phyloP scores from a whole-genome alignment of 2,113 vertebrate genomes.

The Austrofundulus limnaeus region DNA sequence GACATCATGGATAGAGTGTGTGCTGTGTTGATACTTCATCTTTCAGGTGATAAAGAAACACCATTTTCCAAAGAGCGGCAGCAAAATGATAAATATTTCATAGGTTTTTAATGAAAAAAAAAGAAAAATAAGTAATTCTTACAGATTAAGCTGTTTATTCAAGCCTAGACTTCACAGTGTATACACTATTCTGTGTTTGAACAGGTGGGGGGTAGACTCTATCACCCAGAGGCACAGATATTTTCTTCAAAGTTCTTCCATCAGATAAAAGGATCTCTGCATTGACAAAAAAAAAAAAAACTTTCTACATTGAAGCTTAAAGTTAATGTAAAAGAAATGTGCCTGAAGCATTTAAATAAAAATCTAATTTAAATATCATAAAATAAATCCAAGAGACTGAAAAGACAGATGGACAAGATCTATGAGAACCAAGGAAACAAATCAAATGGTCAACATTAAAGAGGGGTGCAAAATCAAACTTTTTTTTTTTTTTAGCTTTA shows the following conservation, averaged over 20 bases:
- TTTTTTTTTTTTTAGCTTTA: no score
- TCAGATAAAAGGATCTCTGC: neutral
- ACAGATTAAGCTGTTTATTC: neutral
- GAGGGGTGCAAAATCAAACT: no score
- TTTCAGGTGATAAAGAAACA: neutral
- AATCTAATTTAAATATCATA: neutral
- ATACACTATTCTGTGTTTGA: neutral
- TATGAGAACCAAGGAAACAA: no score
- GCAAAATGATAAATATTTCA: neutral
- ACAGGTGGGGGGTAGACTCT: neutral
- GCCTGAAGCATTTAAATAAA: neutral
- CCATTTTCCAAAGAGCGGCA: neutral
- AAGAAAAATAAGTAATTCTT: neutral
- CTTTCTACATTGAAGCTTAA: neutral
- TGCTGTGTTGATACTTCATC: no score
- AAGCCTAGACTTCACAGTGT: neutral
- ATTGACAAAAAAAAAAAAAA: neutral
- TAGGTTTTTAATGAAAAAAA: neutral
- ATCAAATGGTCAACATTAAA: no score
- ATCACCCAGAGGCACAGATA: neutral
- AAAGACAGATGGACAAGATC: neutral
- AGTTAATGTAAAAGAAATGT: neutral
- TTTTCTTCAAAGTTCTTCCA: neutral
- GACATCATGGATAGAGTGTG: no score
- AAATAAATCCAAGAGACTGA: neutral